phyloP scores from a whole-genome alignment of 2,888 invertebrate species.

The Automeris io region DNA sequence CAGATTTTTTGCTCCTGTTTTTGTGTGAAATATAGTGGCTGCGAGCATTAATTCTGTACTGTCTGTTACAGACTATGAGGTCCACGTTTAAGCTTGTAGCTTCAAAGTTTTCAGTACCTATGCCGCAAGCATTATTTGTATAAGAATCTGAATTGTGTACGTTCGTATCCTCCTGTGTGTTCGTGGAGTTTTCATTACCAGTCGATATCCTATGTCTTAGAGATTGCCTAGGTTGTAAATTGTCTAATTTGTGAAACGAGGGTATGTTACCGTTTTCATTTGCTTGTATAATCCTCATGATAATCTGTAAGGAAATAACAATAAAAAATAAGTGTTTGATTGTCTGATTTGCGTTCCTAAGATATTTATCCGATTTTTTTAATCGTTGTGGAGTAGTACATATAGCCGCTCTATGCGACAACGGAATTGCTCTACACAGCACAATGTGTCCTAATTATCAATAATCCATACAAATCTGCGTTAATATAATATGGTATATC shows the following conservation, averaged over 20 bases:
- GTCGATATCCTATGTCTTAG: slow-evolving; percentile 35
- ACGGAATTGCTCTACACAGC: no score
- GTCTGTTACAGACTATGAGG: slow-evolving; percentile 50
- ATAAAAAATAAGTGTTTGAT: no score
- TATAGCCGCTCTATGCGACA: no score
- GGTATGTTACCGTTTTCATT: slow-evolving; percentile 56
- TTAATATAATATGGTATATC: no score
- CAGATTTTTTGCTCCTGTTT: slow-evolving; percentile 24
- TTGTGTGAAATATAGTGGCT: slow-evolving; percentile 32
- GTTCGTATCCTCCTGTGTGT: slow-evolving; percentile 29
- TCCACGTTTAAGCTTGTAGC: slow-evolving; percentile 28
- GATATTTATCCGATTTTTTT: no score
- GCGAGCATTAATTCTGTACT: slow-evolving; percentile 49
- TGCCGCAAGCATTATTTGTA: slow-evolving; percentile 26
- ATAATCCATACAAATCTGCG: no score
- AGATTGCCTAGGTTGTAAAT: slow-evolving; percentile 29
- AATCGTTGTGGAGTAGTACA: no score
- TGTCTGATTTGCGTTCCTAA: no score
- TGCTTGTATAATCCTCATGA: slow-evolving; percentile 54
- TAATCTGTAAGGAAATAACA: slow-evolving; percentile 48
- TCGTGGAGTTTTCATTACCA: slow-evolving; percentile 25
- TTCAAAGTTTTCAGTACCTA: slow-evolving; percentile 20
- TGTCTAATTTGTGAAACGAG: slow-evolving; percentile 30
- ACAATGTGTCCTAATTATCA: no score
- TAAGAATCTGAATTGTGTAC: slow-evolving; percentile 29